A percentile compares a stretch with the other conserved stretches of the same genome.
Evolutionary conservation across 2,113 vertebrate species (phyloP).

Genomic region (Catharus bicknelli): DNA sequence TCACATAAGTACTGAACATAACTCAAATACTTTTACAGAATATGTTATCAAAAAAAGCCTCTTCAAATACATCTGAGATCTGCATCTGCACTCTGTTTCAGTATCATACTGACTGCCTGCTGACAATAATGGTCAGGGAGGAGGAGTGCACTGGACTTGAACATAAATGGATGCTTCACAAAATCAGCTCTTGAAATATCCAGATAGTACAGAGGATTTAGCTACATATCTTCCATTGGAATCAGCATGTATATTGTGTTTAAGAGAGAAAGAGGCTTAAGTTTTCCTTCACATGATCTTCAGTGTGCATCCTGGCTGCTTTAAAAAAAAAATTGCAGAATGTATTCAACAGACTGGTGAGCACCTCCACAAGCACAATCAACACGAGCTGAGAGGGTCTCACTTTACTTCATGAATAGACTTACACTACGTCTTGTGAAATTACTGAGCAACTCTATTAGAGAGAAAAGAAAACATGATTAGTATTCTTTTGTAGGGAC

Average conservation of each 20-base stretch:
- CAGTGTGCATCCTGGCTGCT: slow-evolving; percentile 31
- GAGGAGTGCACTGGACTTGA: background rate
- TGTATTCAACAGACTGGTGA: slow-evolving; percentile 48
- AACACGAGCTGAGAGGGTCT: slow-evolving; percentile 57
- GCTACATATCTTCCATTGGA: background rate
- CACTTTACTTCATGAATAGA: slow-evolving; percentile 69
- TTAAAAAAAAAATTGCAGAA: background rate
- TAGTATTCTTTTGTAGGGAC: slow-evolving; percentile 55
- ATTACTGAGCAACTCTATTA: slow-evolving; percentile 76
- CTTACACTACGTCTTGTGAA: slow-evolving; percentile 76
- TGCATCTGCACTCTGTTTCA: slow-evolving; percentile 52
- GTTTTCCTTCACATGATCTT: background rate
- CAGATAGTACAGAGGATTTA: background rate
- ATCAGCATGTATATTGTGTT: background rate
- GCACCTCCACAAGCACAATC: slow-evolving; percentile 57
- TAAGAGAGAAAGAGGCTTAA: background rate
- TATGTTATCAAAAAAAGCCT: background rate
- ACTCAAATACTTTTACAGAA: slow-evolving; percentile 32
- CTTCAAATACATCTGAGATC: slow-evolving; percentile 32
- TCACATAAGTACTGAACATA: slow-evolving; percentile 30
- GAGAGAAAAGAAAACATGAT: slow-evolving; percentile 63
- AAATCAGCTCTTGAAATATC: slow-evolving; percentile 35
- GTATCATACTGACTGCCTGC: slow-evolving; percentile 47
- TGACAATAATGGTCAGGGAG: slow-evolving; percentile 47
- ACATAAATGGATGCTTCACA: slow-evolving; percentile 40